Evolutionary conservation across 2,888 invertebrate species (phyloP), one percentile per base, ranked within the genome.

Genomic region (Dyspetes luteomarginatus): DNA sequence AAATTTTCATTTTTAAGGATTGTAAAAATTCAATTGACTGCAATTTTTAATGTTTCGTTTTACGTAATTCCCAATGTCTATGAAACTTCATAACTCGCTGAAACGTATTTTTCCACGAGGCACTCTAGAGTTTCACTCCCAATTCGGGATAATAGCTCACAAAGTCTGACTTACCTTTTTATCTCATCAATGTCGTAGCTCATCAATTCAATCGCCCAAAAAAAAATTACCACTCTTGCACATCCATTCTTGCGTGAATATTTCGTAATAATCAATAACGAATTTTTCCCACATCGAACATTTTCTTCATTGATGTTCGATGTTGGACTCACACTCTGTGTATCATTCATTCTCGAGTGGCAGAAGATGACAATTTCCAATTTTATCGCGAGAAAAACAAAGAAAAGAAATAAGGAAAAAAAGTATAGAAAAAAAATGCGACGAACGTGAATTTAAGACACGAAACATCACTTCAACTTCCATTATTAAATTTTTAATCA

Each of bases 401-500:
- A n/a, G n/a, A n/a, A n/a, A n/a, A n/a, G n/a, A n/a, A n/a, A n/a
- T n/a, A n/a, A n/a, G n/a, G n/a, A n/a, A n/a, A n/a, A n/a, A n/a
- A n/a, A n/a, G n/a, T n/a, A n/a, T n/a, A n/a, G n/a, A 43, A 43
- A 48, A 48, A 48, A 48, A 5, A 48, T 45, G 17, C 15, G 45
- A 48, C 17, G 17, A 48, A 48, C 48, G 15, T 48, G 17, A 4
- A 48, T 48, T 43, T 4, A 48, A 48, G 48, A 15, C 68, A 72
- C 43, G 43, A 22, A 73, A 73, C 68, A 78, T 78, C 78, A 73
- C 72, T 64, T 48, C 62, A 56, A 81, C 73, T 81, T 81, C 76
- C 72, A 81, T 81, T 56, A 73, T 55, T 62, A 9, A 55, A 71
- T 71, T 60, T 55, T 67, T 52, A n/a, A 28, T n/a, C 4, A 22